phyloP scores from a whole-genome alignment of 92 coral and sea anemone genomes.

The Porites lobata region DNA sequence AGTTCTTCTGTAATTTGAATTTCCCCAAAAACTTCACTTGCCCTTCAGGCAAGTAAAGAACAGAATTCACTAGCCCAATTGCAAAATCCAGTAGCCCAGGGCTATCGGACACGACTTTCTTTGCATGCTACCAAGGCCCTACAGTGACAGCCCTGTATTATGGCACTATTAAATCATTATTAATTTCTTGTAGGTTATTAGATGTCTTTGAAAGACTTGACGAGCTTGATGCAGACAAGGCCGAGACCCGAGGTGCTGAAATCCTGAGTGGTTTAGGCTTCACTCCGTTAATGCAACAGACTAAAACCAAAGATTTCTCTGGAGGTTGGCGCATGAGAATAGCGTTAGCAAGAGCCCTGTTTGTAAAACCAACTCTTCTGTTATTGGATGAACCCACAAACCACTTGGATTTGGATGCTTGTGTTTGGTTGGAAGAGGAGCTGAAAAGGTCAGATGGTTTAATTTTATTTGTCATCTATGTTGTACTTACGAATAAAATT shows the following conservation, averaged over 20 bases:
- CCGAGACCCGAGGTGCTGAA: conserved; percentile 91
- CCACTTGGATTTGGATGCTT: conserved; percentile 98
- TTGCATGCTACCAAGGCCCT: not conserved
- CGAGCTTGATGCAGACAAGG: conserved; percentile 95
- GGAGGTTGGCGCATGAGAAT: conserved; percentile 99
- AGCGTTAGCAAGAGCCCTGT: conserved; percentile 93
- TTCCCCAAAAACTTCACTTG: too few relatives aligned
- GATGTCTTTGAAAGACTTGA: conserved; percentile 96
- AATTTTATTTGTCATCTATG: not conserved
- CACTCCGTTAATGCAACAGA: conserved; percentile 90
- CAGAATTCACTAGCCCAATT: too few relatives aligned
- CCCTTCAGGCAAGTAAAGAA: too few relatives aligned
- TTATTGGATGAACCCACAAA: conserved; percentile 98
- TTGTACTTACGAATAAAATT: not conserved
- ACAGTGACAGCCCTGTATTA: not conserved
- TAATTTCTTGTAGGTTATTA: conserved; percentile 65
- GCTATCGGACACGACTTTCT: too few relatives aligned
- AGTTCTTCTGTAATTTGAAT: too few relatives aligned
- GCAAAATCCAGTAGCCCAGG: too few relatives aligned
- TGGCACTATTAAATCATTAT: not conserved
- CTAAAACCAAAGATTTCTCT: conserved; percentile 93
- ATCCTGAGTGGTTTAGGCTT: conserved; percentile 98
- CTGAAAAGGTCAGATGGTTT: conserved; percentile 77
- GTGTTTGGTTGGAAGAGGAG: conserved; percentile 99
- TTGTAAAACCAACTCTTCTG: conserved; percentile 91